Evolutionary conservation across 2,888 invertebrate genomes (phyloP), one percentile per base, ranked within the genome.

Genomic region (Drosophila anomalata): DNA sequence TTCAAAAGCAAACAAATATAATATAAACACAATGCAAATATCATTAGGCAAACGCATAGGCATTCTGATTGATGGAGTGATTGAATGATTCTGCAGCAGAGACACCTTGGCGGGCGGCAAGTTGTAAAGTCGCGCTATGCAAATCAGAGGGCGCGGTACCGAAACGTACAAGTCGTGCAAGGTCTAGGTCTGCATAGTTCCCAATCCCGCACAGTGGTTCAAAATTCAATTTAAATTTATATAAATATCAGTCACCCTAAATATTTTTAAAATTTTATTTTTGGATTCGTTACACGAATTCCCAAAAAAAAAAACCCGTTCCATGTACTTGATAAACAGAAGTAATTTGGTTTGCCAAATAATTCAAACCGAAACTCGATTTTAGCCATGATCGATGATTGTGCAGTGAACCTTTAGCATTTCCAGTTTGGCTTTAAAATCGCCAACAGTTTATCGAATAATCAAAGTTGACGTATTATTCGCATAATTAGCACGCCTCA

Each of bases 151-250:
- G 56, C 61, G 83, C 67, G 82, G 75, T 75, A 66, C 61, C 57
- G 51, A 62, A 33, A 31, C 31, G 14, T 14, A 55, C 46, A 55
- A 61, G 22, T 76, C 71, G 82, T 78, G 87, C 82, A 87, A 87
- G 87, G 82, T 81, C 85, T 81, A 71, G 77, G 73, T 71, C 76
- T 73, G 58, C 61, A 74, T 73, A 62, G 70, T 24, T 57, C 50
- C 17, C 47, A 31, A 14, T 24, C 41, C 42, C 48, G 74, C 69
- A 81, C 87, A 87, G 61, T 81, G 87, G 33, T 2, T 12, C 48
- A 6, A 54, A 55, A 31, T 24, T 24, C 0, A 2, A 24, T 24
- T 5, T 5, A 3, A 24, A 24, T 24, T 24, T 26, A 7, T 26
- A 26, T 26, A 6, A 26, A 7, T 1, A 26, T 7, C 26, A 26